Evolutionary conservation across 2,113 vertebrate genomes (phyloP), one percentile per base, ranked within the genome.

Genomic region (Vidua macroura): DNA sequence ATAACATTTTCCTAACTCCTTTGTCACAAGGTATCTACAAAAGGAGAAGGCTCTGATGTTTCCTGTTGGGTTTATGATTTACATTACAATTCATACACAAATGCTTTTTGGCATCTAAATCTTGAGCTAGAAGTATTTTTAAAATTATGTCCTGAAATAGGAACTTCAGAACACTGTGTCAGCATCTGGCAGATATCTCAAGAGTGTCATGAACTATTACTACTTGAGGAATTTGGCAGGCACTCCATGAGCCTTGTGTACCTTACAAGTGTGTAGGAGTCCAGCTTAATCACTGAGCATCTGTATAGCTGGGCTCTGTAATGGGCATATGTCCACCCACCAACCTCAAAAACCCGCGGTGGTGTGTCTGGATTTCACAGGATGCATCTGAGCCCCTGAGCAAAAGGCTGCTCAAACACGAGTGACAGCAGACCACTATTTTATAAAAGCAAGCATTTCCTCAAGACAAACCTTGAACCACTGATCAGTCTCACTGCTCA

Each of bases 121-220:
- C 72, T 93, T 90, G 84, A 93, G 60, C 93, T 93, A 95, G 67
- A 92, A 86, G 55, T 94, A 96, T 89, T 95, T 97, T 96, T 93
- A 88, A 96, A 96, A 96, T 95, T 95, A 96, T 96, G 70, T 92
- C 78, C 91, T 91, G 94, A 96, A 97, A 96, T 95, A 96, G 91
- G 95, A 97, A 94, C 96, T 96, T 97, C 88, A 90, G 86, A 95
- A 93, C 67, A 66, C 74, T 89, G 39, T 68, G 74, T 91, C 39
- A 48, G 96, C 95, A 96, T 97, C 93, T 97, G 96, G 93, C 92
- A 94, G 86, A 86, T 95, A 94, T 92, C 94, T 96, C 96, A 74
- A 85, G 94, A 95, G 96, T 92, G 91, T 85, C 89, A 83, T 95
- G 95, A 96, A 93, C 91, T 85, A 67, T 96, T 95, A 91, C 92